Evolutionary conservation across 1,140 invertebrate genomes (phyloP), one percentile per base, ranked within the genome.

Genomic region (Aphis craccivora): DNA sequence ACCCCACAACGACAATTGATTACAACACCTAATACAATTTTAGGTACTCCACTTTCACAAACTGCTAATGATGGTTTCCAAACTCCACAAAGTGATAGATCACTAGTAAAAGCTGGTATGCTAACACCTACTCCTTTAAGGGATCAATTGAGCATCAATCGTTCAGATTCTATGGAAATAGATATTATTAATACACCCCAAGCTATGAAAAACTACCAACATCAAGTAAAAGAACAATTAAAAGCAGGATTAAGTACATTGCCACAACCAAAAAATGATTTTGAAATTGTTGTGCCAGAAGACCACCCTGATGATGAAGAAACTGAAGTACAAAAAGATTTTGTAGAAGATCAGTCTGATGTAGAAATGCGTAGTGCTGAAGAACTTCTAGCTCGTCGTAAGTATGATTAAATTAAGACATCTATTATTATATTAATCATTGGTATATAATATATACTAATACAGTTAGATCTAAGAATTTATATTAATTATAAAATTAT

Each of bases 201-300:
- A 60, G 94, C 96, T 67, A 96, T 96, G 40, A 96, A 96, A 94
- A 96, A 96, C 87, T 96, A 97, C 94, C 97, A 97, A 84, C 97
- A 97, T 95, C 94, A 96, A 96, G 94, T 97, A 18, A 97, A 97
- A 94, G 97, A 97, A 87, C 97, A 98, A 84, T 96, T 99, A 22
- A 96, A 96, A 86, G 96, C 96, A 93, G 97, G 97, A 3, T 95
- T 99, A 25, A 97, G 97, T 55, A 95, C 97, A 22, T 95, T 99
- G 93, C 99, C 99, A 9, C 95, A 96, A 48, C 99, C 99, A 0
- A 97, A 97, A 94, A 99, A 99, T 95, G 99, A 99, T 95, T 99
- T 99, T 95, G 99, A 99, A 95, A 99, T 99, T 95, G 98, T 99
- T 83, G 97, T 99, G 22, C 98, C 98, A 0, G 98, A 99, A 94